Base-by-base conservation (phyloP, 2,113 vertebrate genomes). In the Heterotilapia buettikoferi region DNA sequence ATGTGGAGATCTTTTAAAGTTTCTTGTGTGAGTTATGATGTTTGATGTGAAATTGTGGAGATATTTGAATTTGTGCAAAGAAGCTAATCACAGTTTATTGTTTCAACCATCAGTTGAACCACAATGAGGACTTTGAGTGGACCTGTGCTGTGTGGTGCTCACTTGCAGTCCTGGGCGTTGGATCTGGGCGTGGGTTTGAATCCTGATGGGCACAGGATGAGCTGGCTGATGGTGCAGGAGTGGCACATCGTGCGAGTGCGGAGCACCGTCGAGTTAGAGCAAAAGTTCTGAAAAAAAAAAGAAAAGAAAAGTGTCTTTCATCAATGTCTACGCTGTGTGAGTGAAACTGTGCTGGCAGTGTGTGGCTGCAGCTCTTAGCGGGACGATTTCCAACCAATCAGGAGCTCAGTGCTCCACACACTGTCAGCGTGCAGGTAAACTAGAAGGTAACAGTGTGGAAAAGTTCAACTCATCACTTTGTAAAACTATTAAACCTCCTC, bases 211-310 rank as follows among this genome's bases (percentile, higher is more conserved):
- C 97, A 97, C 0, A 24, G 6, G 1, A 93, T 47, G 3, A 94
- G 2, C 14, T n/a, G 0, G 33, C 56, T 90, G 87, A 96, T 21
- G 66, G 33, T 53, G 68, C 97, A 97, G 2, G 94, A 93, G 61
- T 93, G 91, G 73, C 97, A 97, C 1, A 21, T 5, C 0, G 88
- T 86, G 59, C 88, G 92, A 3, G 94, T 96, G 31, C 47, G 85
- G 31, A 96, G 5, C 47, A 94, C 61, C 1, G 84, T 92, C 0
- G 18, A 57, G 63, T 82, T 93, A 6, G 92, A 88, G 84, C 95
- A 96, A 6, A 92, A 80, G 84, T 95, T 96, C 96, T 97, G 85
- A 4, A 3, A 9, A 14, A 43, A 6, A 56, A 7, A 45, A 6
- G 24, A 18, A 33, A n/a, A 63, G 21, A 76, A 50, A 76, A 6